Evolutionary conservation across 1,140 invertebrate species (phyloP), one percentile per base, ranked within the genome.

Genomic region (Cyphomyrmex costatus): DNA sequence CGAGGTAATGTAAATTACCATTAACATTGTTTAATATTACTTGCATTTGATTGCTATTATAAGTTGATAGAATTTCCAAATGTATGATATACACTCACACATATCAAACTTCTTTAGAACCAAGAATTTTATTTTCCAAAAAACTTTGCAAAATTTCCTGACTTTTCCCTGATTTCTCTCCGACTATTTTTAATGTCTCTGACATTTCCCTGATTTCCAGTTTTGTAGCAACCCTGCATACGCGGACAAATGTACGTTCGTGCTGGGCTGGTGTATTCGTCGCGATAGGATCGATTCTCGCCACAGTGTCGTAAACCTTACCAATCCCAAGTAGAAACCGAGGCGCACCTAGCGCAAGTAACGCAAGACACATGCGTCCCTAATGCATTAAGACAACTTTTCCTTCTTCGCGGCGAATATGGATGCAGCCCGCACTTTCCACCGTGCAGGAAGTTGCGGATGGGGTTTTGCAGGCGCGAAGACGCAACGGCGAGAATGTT

Each of bases 371-470:
- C 66, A 83, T 74, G 33, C 53, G 70, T 60, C 79, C 68, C 53
- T 83, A 46, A 83, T 83, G 79, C 79, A 83, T 83, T 73, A 83
- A 49, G 53, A 60, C 79, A 73, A 83, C 68, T 83, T 83, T 83
- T 73, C 33, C 65, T 71, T 42, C 79, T 24, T 30, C 21, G n/a
- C 46, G 6, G 12, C 63, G 66, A 49, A 73, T 74, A 60, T 61
- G 36, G 33, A 2, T 53, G 19, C 53, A 60, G 61, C 24, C 79
- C 51, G n/a, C n/a, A 73, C 36, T 83, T 83, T 74, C n/a, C 42
- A 19, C 16, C 16, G 10, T 16, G 21, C 66, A 12, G 14, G 42
- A 60, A 46, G 36, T 33, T 53, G 68, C 53, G 68, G 14, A 83
- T 83, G 79, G 5, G 60, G 68, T 61, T 73, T 74, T 53, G n/a